phyloP scores from a whole-genome alignment of 2,888 invertebrate species.

The Trissolcus brochymenae region DNA sequence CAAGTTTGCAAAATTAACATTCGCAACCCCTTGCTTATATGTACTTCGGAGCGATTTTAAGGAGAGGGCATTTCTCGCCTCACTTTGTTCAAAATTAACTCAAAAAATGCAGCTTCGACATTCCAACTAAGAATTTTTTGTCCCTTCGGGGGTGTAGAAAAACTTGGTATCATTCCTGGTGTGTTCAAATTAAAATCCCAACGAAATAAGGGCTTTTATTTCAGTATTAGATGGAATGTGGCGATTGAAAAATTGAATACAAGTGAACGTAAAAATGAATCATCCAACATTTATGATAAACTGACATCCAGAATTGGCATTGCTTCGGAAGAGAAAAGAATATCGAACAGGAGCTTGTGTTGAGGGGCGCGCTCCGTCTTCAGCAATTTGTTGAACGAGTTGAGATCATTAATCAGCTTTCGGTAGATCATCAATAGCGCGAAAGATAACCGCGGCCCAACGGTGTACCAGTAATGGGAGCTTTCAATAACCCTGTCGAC shows the following conservation, averaged over 20 bases:
- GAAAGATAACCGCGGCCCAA: constrained; percentile 71
- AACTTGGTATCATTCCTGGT: too few species aligned
- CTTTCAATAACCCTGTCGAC: constrained; percentile 73
- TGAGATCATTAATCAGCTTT: constrained; percentile 74
- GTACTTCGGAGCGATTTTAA: too few species aligned
- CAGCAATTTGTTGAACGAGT: constrained; percentile 71
- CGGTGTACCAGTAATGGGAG: constrained; percentile 75
- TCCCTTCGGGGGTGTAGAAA: too few species aligned
- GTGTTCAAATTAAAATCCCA: too few species aligned
- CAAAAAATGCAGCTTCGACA: too few species aligned
- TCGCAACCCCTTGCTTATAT: too few species aligned
- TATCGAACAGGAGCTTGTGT: constrained; percentile 36
- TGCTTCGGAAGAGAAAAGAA: constrained; percentile 19
- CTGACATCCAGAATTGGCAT: constrained; percentile 15
- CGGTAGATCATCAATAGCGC: constrained; percentile 75
- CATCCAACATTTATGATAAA: constrained; percentile 5
- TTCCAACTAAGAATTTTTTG: too few species aligned
- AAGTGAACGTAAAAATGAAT: constrained; percentile 12
- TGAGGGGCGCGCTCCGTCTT: constrained; percentile 36
- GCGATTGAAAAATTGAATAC: constrained; percentile 1
- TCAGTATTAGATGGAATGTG: too few species aligned
- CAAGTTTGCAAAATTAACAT: not conserved
- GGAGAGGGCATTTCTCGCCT: too few species aligned
- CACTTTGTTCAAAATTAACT: too few species aligned
- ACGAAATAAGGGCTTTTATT: too few species aligned